These are phyloP conservation scores for Botrylloides violaceus DNA, from an alignment of 23 tunicate species.

Conservation along the genomic window DNA sequence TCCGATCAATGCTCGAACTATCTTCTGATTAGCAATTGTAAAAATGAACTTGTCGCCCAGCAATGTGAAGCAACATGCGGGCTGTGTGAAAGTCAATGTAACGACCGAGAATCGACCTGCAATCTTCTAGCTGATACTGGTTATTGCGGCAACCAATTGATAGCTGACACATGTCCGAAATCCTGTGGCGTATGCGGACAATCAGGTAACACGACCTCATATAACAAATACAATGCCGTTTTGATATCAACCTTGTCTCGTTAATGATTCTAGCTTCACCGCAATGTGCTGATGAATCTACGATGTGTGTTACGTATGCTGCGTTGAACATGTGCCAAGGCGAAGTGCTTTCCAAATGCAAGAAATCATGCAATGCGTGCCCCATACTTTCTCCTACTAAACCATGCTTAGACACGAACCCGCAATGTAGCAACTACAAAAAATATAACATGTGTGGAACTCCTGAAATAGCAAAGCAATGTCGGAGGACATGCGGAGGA, in stretches of 20 bases:
- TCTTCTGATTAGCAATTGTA: not conserved
- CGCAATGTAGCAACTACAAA: constrained; percentile 20
- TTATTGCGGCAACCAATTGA: constrained; percentile 12
- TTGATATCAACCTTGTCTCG: too few species aligned
- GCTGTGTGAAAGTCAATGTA: constrained; percentile 10
- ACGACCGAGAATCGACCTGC: constrained; percentile 24
- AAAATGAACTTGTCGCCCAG: not conserved
- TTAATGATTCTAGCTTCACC: not conserved
- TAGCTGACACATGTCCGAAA: constrained; percentile 19
- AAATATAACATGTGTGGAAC: constrained; percentile 2
- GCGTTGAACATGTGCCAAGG: constrained; percentile 13
- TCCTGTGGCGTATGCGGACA: constrained; percentile 43
- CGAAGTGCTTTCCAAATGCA: constrained; percentile 21
- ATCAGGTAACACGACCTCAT: too few species aligned
- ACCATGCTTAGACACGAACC: constrained; percentile 44
- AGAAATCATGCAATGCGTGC: constrained; percentile 35
- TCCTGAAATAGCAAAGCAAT: not conserved
- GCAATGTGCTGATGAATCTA: constrained; percentile 21
- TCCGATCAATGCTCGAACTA: constrained; percentile 1
- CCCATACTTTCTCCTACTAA: not conserved
- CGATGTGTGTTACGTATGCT: constrained; percentile 20
- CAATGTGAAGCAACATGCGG: constrained; percentile 17
- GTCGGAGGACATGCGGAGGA: constrained; percentile 10
- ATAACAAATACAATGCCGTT: too few species aligned
- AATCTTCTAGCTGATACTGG: constrained; percentile 16